Conservation (phyloP, 1,140 invertebrate genomes). For the Drosophila varians region DNA sequence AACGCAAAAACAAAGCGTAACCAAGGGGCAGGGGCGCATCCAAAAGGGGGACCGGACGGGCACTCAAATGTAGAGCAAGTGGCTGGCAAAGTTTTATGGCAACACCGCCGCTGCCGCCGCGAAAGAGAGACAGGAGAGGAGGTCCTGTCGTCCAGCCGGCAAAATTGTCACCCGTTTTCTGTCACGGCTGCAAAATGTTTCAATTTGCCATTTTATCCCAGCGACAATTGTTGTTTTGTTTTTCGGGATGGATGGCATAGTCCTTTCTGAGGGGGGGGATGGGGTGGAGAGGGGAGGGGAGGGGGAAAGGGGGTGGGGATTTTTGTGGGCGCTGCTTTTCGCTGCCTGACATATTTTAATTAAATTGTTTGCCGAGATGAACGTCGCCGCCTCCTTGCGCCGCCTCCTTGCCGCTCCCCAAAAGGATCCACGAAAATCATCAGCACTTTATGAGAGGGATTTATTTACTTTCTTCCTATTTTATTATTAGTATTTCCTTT, state of each 20-base stretch:
- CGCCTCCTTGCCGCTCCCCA: neutral
- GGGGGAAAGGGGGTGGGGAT: slow-evolving; percentile 4
- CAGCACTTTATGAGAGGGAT: slow-evolving; percentile 36
- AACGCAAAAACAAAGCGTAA: slow-evolving; percentile 69
- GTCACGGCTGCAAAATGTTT: slow-evolving; percentile 65
- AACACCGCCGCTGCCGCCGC: slow-evolving; percentile 31
- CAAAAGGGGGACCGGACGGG: neutral
- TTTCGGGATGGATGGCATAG: neutral
- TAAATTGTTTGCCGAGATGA: slow-evolving; percentile 68
- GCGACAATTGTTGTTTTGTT: slow-evolving; percentile 61
- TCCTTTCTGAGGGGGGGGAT: too few species aligned
- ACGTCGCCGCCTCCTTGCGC: neutral
- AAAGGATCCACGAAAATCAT: slow-evolving; percentile 25
- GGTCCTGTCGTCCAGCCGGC: slow-evolving; percentile 35
- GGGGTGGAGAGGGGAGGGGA: too few species aligned
- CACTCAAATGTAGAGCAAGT: slow-evolving; percentile 69
- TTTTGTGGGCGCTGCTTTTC: slow-evolving; percentile 7
- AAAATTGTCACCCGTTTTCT: slow-evolving; percentile 43
- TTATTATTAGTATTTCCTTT: neutral
- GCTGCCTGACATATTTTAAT: slow-evolving; percentile 73
- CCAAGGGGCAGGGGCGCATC: neutral
- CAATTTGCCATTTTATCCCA: slow-evolving; percentile 73
- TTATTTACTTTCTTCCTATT: too few species aligned
- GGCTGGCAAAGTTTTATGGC: slow-evolving; percentile 78
- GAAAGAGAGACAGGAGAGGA: slow-evolving; percentile 4